These are phyloP conservation scores for Cyprinodon brontotheroides DNA, from an alignment of 2,113 vertebrate genomes.

Conservation along the genomic window DNA sequence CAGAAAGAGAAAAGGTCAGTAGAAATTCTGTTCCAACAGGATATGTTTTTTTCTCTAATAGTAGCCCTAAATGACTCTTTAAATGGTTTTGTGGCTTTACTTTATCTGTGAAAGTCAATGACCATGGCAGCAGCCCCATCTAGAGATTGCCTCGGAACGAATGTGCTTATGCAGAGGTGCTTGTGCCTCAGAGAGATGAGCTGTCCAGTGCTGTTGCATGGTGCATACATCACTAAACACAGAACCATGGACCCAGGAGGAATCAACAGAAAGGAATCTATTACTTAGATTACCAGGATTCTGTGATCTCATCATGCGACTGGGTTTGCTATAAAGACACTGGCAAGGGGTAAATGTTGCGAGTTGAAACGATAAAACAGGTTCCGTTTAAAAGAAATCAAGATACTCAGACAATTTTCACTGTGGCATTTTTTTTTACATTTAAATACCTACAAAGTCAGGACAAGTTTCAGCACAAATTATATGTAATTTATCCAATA, in stretches of 20 bases:
- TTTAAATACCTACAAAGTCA: neutral
- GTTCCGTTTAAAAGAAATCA: constrained; percentile 35
- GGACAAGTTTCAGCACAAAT: neutral
- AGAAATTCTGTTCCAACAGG: constrained; percentile 16
- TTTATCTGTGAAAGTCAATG: constrained; percentile 36
- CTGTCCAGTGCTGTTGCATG: constrained; percentile 64
- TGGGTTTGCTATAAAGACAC: constrained; percentile 41
- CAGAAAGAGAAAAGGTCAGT: constrained; percentile 28
- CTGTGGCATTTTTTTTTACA: constrained; percentile 8
- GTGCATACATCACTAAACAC: constrained; percentile 70
- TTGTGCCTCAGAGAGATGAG: constrained; percentile 68
- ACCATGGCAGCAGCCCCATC: constrained; percentile 41
- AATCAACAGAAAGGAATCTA: constrained; percentile 70
- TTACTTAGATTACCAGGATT: constrained; percentile 69
- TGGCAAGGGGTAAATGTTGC: constrained; percentile 32
- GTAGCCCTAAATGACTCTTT: constrained; percentile 30
- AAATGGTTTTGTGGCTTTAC: constrained; percentile 41
- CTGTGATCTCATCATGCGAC: constrained; percentile 66
- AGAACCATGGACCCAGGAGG: constrained; percentile 51
- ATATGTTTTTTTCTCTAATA: constrained; percentile 3
- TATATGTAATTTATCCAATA: neutral
- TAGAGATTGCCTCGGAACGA: constrained; percentile 55
- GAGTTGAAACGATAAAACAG: constrained; percentile 20
- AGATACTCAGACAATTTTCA: constrained; percentile 55
- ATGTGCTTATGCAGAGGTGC: constrained; percentile 69